Evolutionary conservation across 2,113 vertebrate genomes (phyloP).

Genomic region (Strigops habroptila): DNA sequence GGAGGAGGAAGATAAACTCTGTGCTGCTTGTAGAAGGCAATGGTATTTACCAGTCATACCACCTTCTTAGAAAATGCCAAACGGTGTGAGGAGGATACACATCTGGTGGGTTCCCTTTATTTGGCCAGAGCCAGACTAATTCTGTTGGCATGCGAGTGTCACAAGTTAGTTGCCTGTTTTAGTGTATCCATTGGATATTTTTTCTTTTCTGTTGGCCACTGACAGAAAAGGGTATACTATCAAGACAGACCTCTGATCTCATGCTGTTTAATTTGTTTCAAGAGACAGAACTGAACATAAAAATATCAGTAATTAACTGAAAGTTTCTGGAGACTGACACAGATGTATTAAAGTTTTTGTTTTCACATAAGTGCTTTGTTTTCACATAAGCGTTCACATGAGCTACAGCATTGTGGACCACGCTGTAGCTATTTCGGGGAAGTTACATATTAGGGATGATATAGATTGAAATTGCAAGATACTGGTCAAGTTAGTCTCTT

Average conservation of each 20-base stretch:
- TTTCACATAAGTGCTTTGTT: background rate
- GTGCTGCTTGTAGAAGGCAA: background rate
- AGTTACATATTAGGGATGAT: background rate
- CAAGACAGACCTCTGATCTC: background rate
- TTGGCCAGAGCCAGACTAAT: background rate
- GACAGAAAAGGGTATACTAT: background rate
- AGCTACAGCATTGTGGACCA: background rate
- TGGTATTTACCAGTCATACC: background rate
- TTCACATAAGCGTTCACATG: background rate
- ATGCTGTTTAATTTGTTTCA: background rate
- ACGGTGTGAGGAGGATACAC: background rate
- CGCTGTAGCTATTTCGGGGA: background rate
- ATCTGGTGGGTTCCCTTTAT: background rate
- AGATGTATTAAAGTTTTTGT: background rate
- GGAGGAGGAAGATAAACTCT: background rate
- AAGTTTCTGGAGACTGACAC: background rate
- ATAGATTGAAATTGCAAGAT: background rate
- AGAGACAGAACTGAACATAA: background rate
- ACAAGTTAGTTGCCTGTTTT: background rate
- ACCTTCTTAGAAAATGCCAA: background rate
- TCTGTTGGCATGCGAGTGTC: background rate
- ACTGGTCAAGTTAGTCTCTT: background rate
- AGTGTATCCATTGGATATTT: background rate
- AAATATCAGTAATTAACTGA: background rate
- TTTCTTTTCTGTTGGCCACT: background rate